phyloP scores from a whole-genome alignment of 1,140 invertebrate species.

The Rhyzopertha dominica region DNA sequence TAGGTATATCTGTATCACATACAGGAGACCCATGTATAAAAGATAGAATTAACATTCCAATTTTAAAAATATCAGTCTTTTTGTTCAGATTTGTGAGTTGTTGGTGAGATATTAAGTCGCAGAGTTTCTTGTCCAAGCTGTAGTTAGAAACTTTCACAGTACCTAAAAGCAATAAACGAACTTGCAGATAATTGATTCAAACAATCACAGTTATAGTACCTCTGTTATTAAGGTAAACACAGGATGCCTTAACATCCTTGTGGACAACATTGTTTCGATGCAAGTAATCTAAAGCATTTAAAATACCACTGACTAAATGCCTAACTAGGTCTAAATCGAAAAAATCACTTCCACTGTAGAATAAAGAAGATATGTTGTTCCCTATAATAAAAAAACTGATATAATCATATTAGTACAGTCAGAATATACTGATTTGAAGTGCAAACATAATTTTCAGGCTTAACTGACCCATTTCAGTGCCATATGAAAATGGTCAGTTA shows the following conservation, averaged over 20 bases:
- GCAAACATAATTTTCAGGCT: too few species aligned
- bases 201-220: slow-evolving; percentile 42
- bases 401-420: too few species aligned
- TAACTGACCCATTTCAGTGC: too few species aligned
- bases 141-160: slow-evolving; percentile 9
- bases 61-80: slow-evolving; percentile 66
- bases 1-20: slow-evolving; percentile 50
- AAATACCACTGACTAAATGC: slow-evolving; percentile 58
- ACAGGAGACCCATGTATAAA: slow-evolving; percentile 51
- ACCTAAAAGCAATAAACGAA: slow-evolving; percentile 10
- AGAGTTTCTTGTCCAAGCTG: slow-evolving; percentile 2
- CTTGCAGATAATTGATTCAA: too few species aligned
- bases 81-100: slow-evolving; percentile 59
- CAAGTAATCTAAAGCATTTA: slow-evolving; percentile 64
- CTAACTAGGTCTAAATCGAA: slow-evolving; percentile 57
- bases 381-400: slow-evolving; percentile 23
- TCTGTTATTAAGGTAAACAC: slow-evolving; percentile 51
- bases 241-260: slow-evolving; percentile 63
- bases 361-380: slow-evolving; percentile 34
- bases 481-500: too few species aligned
- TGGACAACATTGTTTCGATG: slow-evolving; percentile 76
- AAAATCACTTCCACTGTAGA: slow-evolving; percentile 51
- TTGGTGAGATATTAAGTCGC: slow-evolving; percentile 47
- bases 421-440: too few species aligned
- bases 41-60: slow-evolving; percentile 58